A percentile compares a stretch with the other conserved stretches of the same genome.
phyloP scores from a whole-genome alignment of 2,113 vertebrate genomes.

The Mungos mungo region DNA sequence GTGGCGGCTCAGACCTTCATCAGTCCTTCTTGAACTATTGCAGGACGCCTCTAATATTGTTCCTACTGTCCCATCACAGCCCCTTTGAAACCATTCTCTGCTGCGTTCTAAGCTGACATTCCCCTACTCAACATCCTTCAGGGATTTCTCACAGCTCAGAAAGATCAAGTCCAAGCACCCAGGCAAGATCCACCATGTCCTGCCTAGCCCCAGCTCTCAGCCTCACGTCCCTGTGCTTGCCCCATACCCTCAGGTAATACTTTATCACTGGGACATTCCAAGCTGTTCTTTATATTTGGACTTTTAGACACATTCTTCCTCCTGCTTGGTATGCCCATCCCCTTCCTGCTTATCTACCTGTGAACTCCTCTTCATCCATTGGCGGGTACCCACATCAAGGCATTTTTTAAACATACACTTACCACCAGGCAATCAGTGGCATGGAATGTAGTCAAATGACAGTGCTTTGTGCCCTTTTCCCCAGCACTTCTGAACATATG shows the following conservation, averaged over 20 bases:
- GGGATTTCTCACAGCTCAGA: background rate
- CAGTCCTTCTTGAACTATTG: background rate
- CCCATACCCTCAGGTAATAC: background rate
- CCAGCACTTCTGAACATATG: background rate
- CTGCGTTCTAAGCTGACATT: background rate
- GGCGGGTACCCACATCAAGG: background rate
- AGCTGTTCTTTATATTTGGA: background rate
- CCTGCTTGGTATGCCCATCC: background rate
- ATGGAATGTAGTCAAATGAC: background rate
- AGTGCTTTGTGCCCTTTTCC: background rate
- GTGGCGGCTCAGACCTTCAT: background rate
- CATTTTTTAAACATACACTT: background rate
- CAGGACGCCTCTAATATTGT: background rate
- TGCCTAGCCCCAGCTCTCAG: background rate
- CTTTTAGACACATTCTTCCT: background rate
- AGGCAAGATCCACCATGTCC: background rate
- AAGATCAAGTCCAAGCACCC: background rate
- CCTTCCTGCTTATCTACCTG: background rate
- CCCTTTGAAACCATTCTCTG: background rate
- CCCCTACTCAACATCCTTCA: background rate
- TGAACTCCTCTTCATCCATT: background rate
- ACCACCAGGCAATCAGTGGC: background rate
- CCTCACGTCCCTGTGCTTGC: background rate
- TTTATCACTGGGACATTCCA: fast-evolving
- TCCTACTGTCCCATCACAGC: background rate